Evolutionary conservation across 2,797 vertebrate species (phyloP), one percentile per base, ranked within the genome.

Genomic region (Urosaurus nigricauda): DNA sequence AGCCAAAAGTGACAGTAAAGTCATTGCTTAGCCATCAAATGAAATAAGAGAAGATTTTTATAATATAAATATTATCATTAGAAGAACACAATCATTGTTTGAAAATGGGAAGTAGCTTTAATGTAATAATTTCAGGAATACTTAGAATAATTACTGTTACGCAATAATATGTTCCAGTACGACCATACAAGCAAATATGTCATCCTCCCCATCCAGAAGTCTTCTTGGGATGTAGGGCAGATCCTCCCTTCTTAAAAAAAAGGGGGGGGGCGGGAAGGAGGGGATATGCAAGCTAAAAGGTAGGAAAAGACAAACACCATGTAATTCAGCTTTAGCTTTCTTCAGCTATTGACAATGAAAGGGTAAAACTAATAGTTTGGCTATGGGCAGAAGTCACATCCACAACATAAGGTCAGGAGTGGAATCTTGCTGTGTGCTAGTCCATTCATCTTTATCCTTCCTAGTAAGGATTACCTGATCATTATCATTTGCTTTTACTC

Each of bases 11-110:
- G 24, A 0, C 17, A 82, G 71, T 53, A 37, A 88, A 79, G 77
- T 11, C 0, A 79, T 91, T 91, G 4, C 11, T 26, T n/a, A 73
- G n/a, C 29, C 84, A 92, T 68, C 90, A 2, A 89, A 87, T 58
- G 0, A 92, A 89, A 89, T 47, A 90, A 26, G 29, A 58, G 37
- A 88, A 83, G 4, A 29, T 5, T 80, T 84, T 83, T 78, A 24
- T 35, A 37, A 47, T 53, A 43, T 43, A 79, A 74, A n/a, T 26
- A 0, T 63, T 58, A 86, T 79, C 47, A 82, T 79, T 0, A 58
- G 32, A 9, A 19, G 84, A 90, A 89, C 63, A 24, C 0, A 79
- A 37, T 77, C 51, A 91, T 1, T 26, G 9, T 65, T 17, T 58
- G 16, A 6, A 63, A 53, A 88, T 83, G 2, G 71, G 63, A 21